Evolutionary conservation across 1,140 invertebrate genomes (phyloP).

Genomic region (Caenorhabditis briggsae): DNA sequence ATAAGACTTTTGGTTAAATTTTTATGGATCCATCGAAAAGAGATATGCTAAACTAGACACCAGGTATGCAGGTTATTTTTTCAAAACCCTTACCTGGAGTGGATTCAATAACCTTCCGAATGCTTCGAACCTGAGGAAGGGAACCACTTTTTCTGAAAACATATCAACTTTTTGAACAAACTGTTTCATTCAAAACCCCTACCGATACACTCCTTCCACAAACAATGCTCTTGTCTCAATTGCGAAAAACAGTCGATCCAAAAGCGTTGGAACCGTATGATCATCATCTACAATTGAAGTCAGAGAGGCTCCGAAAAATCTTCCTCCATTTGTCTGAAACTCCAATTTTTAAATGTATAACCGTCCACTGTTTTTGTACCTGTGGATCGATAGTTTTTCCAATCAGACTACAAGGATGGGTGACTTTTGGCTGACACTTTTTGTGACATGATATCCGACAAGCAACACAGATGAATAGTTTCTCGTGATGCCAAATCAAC

Average conservation of each 20-base stretch:
- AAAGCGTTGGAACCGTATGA: conserved; percentile 85
- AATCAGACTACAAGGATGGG: conserved; percentile 79
- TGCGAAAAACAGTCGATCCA: conserved; percentile 88
- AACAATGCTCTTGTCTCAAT: conserved; percentile 93
- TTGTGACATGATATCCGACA: conserved; percentile 95
- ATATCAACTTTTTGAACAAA: not conserved
- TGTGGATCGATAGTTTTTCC: conserved; percentile 73
- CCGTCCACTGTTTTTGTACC: no score
- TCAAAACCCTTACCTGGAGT: conserved; percentile 52
- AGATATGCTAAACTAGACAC: not conserved
- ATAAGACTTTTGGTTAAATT: no score
- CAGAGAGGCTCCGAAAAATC: conserved; percentile 86
- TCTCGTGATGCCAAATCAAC: conserved; percentile 93
- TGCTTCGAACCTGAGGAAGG: conserved; percentile 68
- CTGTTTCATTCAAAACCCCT: not conserved
- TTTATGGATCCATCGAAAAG: not conserved
- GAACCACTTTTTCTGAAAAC: conserved; percentile 85
- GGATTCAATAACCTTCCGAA: conserved; percentile 71
- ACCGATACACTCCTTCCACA: conserved; percentile 88
- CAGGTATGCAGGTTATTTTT: no score
- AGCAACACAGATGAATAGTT: conserved; percentile 87
- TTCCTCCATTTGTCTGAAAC: conserved; percentile 65
- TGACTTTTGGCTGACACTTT: conserved; percentile 87
- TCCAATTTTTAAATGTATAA: no score
- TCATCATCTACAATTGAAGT: conserved; percentile 83